Percentiles rank a stretch among this genome's conserved stretches.
These are phyloP conservation scores for Orbicella faveolata DNA, from an alignment of 64 coral and sea anemone genomes.

Conservation along the genomic window DNA sequence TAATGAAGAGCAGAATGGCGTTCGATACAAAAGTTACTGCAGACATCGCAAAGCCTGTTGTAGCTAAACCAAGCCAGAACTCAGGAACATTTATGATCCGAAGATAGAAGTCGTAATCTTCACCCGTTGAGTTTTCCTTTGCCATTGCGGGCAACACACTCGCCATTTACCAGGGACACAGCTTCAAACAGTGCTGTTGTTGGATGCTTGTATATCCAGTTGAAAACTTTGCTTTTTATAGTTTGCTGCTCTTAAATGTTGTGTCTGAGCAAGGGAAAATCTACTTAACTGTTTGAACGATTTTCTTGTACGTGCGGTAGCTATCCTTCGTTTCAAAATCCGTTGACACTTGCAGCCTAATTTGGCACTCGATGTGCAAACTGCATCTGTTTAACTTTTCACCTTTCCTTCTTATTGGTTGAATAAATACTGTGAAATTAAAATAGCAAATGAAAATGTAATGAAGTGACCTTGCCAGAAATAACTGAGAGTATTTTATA, in stretches of 20 bases:
- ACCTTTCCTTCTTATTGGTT: background rate
- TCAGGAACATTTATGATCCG: background rate
- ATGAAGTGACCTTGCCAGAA: background rate
- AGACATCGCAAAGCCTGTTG: background rate
- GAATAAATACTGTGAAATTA: background rate
- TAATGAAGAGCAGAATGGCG: background rate
- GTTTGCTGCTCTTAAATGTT: background rate
- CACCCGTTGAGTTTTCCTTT: background rate
- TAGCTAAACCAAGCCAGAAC: background rate
- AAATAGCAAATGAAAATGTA: background rate
- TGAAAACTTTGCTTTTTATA: background rate
- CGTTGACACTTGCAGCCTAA: background rate
- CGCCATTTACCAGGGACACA: background rate
- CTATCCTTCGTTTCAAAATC: background rate
- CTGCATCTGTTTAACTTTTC: background rate
- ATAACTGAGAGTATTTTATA: background rate
- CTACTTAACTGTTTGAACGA: background rate
- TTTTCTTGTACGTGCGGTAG: background rate
- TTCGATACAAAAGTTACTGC: background rate
- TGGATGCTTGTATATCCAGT: background rate
- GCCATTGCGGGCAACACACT: background rate
- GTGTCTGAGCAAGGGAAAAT: background rate
- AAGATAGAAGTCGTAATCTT: background rate
- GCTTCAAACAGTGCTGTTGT: background rate
- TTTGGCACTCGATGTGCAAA: background rate